Evolutionary conservation across 2,113 vertebrate species (phyloP).

Genomic region (Microtus pennsylvanicus): DNA sequence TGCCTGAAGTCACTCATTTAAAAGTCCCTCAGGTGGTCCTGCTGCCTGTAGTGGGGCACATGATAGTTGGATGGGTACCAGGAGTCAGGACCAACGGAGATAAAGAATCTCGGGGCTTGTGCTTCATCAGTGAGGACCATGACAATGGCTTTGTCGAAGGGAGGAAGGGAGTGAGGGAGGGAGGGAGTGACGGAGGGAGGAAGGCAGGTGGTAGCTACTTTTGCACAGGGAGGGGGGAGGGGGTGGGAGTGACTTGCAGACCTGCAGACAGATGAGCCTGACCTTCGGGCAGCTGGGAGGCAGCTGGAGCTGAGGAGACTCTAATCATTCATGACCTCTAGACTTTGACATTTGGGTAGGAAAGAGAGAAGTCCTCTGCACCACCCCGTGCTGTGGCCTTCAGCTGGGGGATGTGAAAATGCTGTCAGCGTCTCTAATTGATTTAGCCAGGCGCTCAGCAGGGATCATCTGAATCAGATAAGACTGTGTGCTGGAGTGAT

Average conservation of each 20-base stretch:
- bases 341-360: neutral
- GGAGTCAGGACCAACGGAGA: neutral
- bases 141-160: neutral
- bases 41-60: neutral
- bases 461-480: neutral
- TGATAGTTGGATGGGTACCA: neutral
- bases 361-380: neutral
- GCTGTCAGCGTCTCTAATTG: neutral
- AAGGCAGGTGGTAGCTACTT: neutral
- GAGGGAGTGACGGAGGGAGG: too few relatives aligned
- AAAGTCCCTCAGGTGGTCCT: neutral
- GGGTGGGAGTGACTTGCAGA: too few relatives aligned
- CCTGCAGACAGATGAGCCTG: neutral
- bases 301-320: neutral
- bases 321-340: neutral
- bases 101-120: neutral
- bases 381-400: neutral
- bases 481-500: neutral
- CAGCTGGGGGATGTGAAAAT: neutral
- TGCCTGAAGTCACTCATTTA: neutral
- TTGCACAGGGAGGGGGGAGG: fast-evolving
- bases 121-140: too few relatives aligned
- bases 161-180: too few relatives aligned
- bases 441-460: neutral
- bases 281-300: neutral